phyloP scores from a whole-genome alignment of 2,888 invertebrate species.

The Drosophila fungiperda region DNA sequence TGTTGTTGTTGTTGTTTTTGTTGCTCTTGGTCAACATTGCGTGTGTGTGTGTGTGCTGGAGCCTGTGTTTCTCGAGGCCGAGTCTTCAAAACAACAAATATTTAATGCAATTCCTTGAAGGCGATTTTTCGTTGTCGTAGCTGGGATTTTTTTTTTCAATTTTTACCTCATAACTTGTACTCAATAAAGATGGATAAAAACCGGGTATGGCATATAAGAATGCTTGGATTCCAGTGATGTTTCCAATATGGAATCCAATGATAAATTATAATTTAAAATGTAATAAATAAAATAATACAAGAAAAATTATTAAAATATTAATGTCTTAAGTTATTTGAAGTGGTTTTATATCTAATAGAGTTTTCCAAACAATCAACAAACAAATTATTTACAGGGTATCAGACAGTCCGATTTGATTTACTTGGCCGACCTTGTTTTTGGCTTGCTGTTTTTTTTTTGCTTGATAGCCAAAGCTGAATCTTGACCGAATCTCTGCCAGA shows the following conservation, averaged over 20 bases:
- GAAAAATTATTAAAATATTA: neutral
- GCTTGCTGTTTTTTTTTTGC: slow-evolving; percentile 28
- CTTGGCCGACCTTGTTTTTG: slow-evolving; percentile 11
- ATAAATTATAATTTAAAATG: neutral
- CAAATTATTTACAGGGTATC: slow-evolving; percentile 4
- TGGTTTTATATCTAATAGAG: neutral
- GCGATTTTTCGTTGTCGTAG: slow-evolving; percentile 58
- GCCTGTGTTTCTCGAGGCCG: slow-evolving; percentile 67
- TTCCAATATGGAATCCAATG: neutral
- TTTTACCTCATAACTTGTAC: slow-evolving; percentile 9
- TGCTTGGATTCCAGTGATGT: neutral
- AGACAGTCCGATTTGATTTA: neutral
- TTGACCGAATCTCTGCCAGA: slow-evolving; percentile 63
- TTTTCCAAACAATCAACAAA: neutral
- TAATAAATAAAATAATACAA: neutral
- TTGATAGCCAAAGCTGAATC: slow-evolving; percentile 42
- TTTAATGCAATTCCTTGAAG: slow-evolving; percentile 82
- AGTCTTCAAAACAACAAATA: slow-evolving; percentile 72
- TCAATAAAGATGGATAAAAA: neutral
- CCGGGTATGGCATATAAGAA: neutral
- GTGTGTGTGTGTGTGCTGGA: slow-evolving; percentile 43
- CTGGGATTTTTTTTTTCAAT: slow-evolving; percentile 18
- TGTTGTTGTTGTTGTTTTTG: slow-evolving; percentile 44
- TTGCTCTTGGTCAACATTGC: slow-evolving; percentile 70
- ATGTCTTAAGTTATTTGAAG: neutral